Base-by-base conservation (phyloP, 2,888 invertebrate species). In the Lasioglossum vierecki region DNA sequence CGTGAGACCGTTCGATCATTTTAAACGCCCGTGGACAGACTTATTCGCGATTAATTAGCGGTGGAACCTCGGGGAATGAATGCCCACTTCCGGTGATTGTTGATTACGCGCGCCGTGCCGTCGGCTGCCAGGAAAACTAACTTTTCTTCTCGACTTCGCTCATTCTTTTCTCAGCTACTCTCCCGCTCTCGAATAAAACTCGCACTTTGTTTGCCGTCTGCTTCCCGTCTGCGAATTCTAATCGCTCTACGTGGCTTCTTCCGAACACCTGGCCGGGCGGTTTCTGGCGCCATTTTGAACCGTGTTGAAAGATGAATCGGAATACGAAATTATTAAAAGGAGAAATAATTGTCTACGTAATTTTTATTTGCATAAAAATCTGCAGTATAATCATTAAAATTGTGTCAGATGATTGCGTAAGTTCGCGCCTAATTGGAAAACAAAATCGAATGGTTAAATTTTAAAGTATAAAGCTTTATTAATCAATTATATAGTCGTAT, bases 1-100 rank as follows among this genome's bases (percentile, higher is more conserved):
- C 71, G 79, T 35, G 78, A 73, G 83, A 71, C 53, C 74, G 35
- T 71, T 15, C 53, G 60, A 75, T 77, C 60, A 68, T 82, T 76
- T 66, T 15, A 39, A 80, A 41, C 75, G 39, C 26, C 63, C 15
- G 41, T 68, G 57, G 11, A n/a, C 39, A 26, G 26, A 39, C 66
- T 70, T 80, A 57, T 60, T 74, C 66, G 35, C 35, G n/a, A 82
- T 80, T 70, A 71, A 80, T 60, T 70, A 60, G 49, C n/a, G 26
- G 53, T 22, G 18, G 63, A 39, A 39, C 30, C n/a, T 30, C 49
- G n/a, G 39, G 4, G 66, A 39, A 76, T 66, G 46, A 68, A 68
- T 76, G 15, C 39, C 66, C 22, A 6, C 49, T 66, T 26, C 66
- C 66, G 46, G 76, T 35, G 35, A 66, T 68, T 46, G 13, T 66